Evolutionary conservation across 2,113 vertebrate species (phyloP), one percentile per base, ranked within the genome.

Genomic region (Corydoras sp.): DNA sequence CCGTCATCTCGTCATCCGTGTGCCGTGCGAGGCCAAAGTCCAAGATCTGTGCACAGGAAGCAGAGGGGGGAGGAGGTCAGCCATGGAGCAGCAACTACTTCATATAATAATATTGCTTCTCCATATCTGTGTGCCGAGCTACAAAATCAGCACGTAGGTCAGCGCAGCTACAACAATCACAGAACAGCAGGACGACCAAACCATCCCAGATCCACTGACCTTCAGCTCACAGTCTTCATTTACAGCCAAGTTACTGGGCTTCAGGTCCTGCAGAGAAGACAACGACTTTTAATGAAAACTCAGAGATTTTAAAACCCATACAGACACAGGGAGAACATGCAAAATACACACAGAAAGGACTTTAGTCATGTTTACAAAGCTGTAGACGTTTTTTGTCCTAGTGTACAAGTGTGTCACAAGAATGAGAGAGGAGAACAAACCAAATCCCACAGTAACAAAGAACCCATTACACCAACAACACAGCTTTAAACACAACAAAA

Each of bases 1-100:
- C 91, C 0, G 91, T 92, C 91, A 92, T 92, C 71, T 92, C 91
- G 49, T 71, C 85, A 78, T 92, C 91, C 0, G 87, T 81, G 14
- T 90, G 91, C 67, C 91, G 82, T 0, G 91, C 91, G 68, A 92
- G 78, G n/a, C 91, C 91, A 76, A 92, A 92, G 77, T 92, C 91
- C 81, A 92, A 78, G 63, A 92, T 92, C 91, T 92, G 60, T 51
- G 43, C 9, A 58, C 31, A 18, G 74, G 13, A 58, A 5, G 67
- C 8, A 68, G 4, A 51, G 3, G 32, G 24, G n/a, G 4, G 51
- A 35, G 65, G 1, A 7, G 13, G 5, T n/a, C 12, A 7, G 54
- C 54, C 54, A 56, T 56, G 11, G 2, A 53, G 13, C 9, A n/a
- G 54, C 54, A 7, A 2, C 5, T 11, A n/a, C n/a, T 56, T 56